Conservation (phyloP, 1,140 invertebrate genomes). For the Uloborus diversus region DNA sequence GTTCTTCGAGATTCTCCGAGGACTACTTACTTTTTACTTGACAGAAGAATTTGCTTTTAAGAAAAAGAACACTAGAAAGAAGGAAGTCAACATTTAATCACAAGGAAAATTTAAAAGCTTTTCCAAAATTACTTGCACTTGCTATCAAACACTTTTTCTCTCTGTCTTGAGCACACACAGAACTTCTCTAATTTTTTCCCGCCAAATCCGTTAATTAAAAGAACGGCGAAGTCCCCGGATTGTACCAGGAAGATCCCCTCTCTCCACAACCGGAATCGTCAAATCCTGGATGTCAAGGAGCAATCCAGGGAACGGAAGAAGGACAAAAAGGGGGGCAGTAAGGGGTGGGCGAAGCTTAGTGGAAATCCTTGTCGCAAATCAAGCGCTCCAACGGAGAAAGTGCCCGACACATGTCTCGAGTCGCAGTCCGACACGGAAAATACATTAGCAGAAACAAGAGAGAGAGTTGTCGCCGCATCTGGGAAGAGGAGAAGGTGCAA, state of each 20-base stretch:
- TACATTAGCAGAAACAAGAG: constrained; percentile 52
- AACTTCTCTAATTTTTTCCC: not conserved
- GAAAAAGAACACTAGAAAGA: too few species aligned
- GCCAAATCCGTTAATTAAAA: not conserved
- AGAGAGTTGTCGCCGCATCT: not conserved
- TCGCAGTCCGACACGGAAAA: constrained; percentile 47
- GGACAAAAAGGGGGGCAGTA: not conserved
- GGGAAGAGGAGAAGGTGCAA: not conserved
- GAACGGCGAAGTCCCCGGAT: not conserved
- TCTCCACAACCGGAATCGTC: too few species aligned
- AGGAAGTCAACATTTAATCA: too few species aligned
- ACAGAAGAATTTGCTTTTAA: too few species aligned
- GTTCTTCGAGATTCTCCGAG: too few species aligned
- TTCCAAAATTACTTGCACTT: too few species aligned
- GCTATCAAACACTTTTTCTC: too few species aligned
- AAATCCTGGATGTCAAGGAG: not conserved
- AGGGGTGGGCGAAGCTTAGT: constrained; percentile 15
- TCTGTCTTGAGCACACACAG: too few species aligned
- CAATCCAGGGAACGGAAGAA: not conserved
- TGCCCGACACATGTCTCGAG: constrained; percentile 22
- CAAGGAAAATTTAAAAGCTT: too few species aligned
- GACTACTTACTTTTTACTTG: too few species aligned
- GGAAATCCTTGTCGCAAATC: constrained; percentile 49
- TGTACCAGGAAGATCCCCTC: too few species aligned
- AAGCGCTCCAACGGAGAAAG: constrained; percentile 30